phyloP scores from a whole-genome alignment of 2,797 vertebrate species.

The Cephalopachus bancanus region DNA sequence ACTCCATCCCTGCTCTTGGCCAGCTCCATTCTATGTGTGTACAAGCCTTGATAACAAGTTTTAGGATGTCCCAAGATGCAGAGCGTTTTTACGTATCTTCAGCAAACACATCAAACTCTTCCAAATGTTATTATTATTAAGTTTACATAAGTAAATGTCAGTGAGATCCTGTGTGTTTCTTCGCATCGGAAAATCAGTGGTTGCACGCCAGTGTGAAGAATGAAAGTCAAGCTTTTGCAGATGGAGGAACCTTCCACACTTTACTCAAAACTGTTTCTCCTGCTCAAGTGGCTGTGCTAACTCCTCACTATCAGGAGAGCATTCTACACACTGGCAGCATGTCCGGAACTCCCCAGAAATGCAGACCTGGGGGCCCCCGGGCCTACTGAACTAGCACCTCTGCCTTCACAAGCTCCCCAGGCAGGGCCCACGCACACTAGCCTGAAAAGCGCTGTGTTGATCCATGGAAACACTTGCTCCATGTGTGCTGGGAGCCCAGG shows the following conservation, averaged over 20 bases:
- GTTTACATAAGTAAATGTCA: slow-evolving; percentile 43
- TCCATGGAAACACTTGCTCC: not conserved
- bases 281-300: not conserved
- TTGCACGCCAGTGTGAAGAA: not conserved
- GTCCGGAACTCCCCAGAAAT: not conserved
- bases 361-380: not conserved
- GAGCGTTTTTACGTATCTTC: not conserved
- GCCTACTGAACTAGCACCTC: not conserved
- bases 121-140: not conserved
- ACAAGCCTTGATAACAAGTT: not conserved
- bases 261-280: not conserved
- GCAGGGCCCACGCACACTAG: not conserved
- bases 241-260: not conserved
- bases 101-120: not conserved
- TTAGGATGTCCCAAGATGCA: not conserved
- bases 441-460: not conserved
- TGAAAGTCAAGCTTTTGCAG: not conserved
- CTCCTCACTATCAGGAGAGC: not conserved
- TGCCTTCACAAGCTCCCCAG: not conserved
- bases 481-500: not conserved
- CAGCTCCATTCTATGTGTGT: not conserved
- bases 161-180: not conserved
- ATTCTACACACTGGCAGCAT: not conserved
- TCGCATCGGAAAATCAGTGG: not conserved
- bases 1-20: not conserved